Evolutionary conservation across 2,888 invertebrate genomes (phyloP), one percentile per base, ranked within the genome.

Genomic region (Poecilus cupreus): DNA sequence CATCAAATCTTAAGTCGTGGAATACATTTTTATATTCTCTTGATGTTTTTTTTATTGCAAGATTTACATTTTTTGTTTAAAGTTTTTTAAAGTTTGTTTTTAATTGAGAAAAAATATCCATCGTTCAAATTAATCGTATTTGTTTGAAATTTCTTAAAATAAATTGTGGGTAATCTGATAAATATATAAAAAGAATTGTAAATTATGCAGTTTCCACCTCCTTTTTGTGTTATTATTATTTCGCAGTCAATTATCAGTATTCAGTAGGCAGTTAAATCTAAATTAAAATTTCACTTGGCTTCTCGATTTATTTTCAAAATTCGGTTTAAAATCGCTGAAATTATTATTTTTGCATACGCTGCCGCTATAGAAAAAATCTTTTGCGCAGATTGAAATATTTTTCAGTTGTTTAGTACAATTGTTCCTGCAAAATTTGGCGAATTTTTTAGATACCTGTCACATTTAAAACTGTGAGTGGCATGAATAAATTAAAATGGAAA

Each of bases 401-500:
- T 60, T 68, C 32, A 68, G 32, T 68, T 68, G 10, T 68, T 26
- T 37, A 68, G 60, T 37, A n/a, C 13, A 6, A 20, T 60, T 11
- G 24, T 64, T 68, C 37, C 64, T 37, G 32, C 37, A 37, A 68
- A 68, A 68, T 68, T 4, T 68, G 32, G 49, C 51, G 74, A 74
- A 20, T 64, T 20, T 20, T 72, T 37, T 39, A 75, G 54, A 24
- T 13, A n/a, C 54, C 16, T 76, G 51, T 76, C 74, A 74, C 74
- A 24, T 16, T 74, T 16, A 39, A 72, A 64, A 8, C 46, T 72
- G 72, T 72, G 75, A 49, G 78, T 80, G 72, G 70, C 80, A 72
- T 80, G 80, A 39, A 43, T 26, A 32, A 72, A 80, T 79, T 68
- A 51, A 79, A 79, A 22, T 79, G 79, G 51, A 79, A 79, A 51